Evolutionary conservation across 2,888 invertebrate species (phyloP), one percentile per base, ranked within the genome.

Genomic region (Heliconius aoede): DNA sequence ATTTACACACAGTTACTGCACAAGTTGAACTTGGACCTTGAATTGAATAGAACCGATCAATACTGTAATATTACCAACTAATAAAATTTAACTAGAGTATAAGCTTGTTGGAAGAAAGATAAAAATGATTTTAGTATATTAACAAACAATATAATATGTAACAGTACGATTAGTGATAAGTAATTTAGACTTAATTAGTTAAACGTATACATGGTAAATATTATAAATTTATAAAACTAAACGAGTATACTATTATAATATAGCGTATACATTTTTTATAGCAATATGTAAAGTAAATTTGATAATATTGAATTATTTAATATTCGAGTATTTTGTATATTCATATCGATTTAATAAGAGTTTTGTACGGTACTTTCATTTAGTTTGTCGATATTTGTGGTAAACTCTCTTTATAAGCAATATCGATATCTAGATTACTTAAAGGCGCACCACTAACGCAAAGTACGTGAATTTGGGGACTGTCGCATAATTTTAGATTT

Each of bases 371-470:
- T n/a, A 24, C 21, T 24, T n/a, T 55, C 15, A 13, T 13, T 15
- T 24, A 61, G 26, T 55, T 30, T 46, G 51, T 21, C 32, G 60
- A 69, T 28, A 55, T 24, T 32, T 30, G 15, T 13, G n/a, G 46
- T 1, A 9, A 9, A 28, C 21, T 62, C 64, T 24, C 36, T 24
- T n/a, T 8, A 65, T 7, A n/a, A 30, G 21, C 28, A 28, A 51
- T 32, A 51, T 69, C 69, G 40, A 62, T 46, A 26, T 26, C 40
- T 21, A 21, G 7, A 11, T n/a, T 73, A 24, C 46, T 60, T 51
- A 8, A 74, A 36, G 30, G 61, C n/a, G 36, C 91, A 87, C 82
- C 90, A 85, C 91, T 91, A 91, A 83, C 88, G 88, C 87, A 87
- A 89, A 89, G 90, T 89, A 88, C 83, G 84, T 88, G 89, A 87